Percentiles rank a stretch among this genome's conserved stretches.
phyloP scores from a whole-genome alignment of 37 sponge, comb jelly and placozoan species.

The Tethya wilhelma region DNA sequence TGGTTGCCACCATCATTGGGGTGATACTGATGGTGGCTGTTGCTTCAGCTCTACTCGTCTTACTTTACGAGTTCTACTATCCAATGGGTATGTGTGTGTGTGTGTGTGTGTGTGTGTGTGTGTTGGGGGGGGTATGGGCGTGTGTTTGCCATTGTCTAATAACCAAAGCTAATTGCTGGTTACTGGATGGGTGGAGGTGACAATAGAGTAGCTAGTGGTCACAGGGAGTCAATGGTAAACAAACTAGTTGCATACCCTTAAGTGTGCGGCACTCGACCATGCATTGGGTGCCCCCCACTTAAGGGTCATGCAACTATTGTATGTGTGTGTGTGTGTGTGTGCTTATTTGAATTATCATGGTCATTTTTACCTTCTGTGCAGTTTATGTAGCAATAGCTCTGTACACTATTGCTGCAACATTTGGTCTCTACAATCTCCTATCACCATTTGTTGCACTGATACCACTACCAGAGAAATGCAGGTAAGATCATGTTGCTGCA shows the following conservation, averaged over 20 bases:
- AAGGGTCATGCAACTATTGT: too few relatives aligned
- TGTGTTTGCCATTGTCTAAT: not conserved
- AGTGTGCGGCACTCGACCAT: too few relatives aligned
- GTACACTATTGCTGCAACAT: constrained; percentile 55
- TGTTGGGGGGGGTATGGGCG: too few relatives aligned
- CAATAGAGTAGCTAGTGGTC: too few relatives aligned
- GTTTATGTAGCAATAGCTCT: constrained; percentile 83
- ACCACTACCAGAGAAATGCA: constrained; percentile 46
- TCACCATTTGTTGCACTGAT: constrained; percentile 76
- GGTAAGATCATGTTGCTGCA: constrained; percentile 21
- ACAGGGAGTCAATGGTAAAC: too few relatives aligned
- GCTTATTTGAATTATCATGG: too few relatives aligned
- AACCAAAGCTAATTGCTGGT: too few relatives aligned
- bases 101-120: not conserved
- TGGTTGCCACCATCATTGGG: constrained; percentile 5
- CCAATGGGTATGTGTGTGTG: constrained; percentile 54
- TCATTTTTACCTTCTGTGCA: not conserved
- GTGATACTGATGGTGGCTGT: constrained; percentile 43
- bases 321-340: too few relatives aligned
- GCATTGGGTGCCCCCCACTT: too few relatives aligned
- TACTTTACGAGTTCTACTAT: constrained; percentile 87
- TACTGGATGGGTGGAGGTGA: too few relatives aligned
- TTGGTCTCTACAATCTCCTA: constrained; percentile 64
- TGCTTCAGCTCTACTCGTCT: constrained; percentile 60
- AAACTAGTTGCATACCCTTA: too few relatives aligned